A percentile compares a stretch with the other conserved stretches of the same genome.
These are phyloP conservation scores for Plotosus lineatus DNA, from an alignment of 2,113 vertebrate species.

Conservation along the genomic window DNA sequence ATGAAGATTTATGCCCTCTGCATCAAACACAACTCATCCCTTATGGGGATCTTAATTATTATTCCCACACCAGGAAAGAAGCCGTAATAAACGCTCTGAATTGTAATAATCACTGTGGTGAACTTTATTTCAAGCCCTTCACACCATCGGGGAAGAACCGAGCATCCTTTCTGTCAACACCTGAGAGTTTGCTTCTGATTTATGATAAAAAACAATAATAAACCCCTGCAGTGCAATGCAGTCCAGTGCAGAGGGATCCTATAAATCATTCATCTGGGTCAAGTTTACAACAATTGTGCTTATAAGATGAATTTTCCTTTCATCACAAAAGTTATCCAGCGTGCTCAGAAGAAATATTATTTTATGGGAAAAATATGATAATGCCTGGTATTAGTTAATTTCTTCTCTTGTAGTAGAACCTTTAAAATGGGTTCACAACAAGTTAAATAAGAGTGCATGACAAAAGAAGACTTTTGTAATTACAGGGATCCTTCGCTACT, in stretches of 20 bases:
- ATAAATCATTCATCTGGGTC: slow-evolving; percentile 31
- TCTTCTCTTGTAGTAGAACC: background rate
- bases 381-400: too few relatives aligned
- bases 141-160: slow-evolving; percentile 39
- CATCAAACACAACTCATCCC: slow-evolving; percentile 67
- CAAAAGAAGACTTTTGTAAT: too few relatives aligned
- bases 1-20: slow-evolving; percentile 82
- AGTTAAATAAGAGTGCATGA: too few relatives aligned
- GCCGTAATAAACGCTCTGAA: slow-evolving; percentile 75
- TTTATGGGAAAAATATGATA: background rate
- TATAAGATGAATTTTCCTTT: slow-evolving; percentile 25
- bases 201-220: background rate
- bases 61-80: slow-evolving; percentile 72
- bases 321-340: background rate
- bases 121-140: slow-evolving; percentile 65
- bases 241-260: slow-evolving; percentile 17
- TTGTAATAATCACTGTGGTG: slow-evolving; percentile 76
- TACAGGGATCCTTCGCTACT: too few relatives aligned
- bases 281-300: slow-evolving; percentile 21
- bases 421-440: too few relatives aligned
- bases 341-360: background rate
- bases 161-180: slow-evolving; percentile 39
- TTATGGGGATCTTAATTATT: slow-evolving; percentile 77
- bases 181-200: slow-evolving; percentile 10
- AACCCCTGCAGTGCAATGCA: slow-evolving; percentile 4